phyloP scores from a whole-genome alignment of 1,140 invertebrate species.

The Trichonephila clavipes region DNA sequence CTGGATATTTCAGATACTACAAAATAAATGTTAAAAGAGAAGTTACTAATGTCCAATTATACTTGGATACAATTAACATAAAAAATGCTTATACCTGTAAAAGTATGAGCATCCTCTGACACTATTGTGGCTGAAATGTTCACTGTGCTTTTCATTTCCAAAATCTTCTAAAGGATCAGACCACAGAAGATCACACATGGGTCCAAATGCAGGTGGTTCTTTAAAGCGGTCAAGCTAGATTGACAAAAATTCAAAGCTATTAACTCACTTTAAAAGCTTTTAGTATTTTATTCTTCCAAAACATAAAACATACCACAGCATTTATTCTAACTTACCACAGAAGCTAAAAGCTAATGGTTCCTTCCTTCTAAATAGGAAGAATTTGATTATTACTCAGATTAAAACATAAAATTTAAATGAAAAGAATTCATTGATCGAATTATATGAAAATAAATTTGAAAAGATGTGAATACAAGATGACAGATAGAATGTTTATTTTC shows the following conservation, averaged over 20 bases:
- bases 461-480: no score
- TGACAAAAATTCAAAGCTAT: no score
- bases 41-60: no score
- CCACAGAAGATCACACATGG: constrained; percentile 99
- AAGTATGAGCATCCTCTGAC: constrained; percentile 99
- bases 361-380: no score
- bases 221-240: constrained; percentile 96
- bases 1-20: no score
- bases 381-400: no score
- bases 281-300: background rate
- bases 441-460: no score
- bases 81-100: constrained; percentile 86
- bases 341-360: no score
- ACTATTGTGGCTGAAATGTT: constrained; percentile 99
- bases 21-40: no score
- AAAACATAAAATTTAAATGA: no score
- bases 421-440: no score
- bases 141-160: constrained; percentile 99
- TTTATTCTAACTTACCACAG: background rate
- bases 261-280: background rate
- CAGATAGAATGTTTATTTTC: no score
- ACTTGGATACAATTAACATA: background rate
- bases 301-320: background rate
- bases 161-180: constrained; percentile 99
- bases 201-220: constrained; percentile 99